phyloP scores from a whole-genome alignment of 2,797 vertebrate genomes.

The Petrocephalus sullivani region DNA sequence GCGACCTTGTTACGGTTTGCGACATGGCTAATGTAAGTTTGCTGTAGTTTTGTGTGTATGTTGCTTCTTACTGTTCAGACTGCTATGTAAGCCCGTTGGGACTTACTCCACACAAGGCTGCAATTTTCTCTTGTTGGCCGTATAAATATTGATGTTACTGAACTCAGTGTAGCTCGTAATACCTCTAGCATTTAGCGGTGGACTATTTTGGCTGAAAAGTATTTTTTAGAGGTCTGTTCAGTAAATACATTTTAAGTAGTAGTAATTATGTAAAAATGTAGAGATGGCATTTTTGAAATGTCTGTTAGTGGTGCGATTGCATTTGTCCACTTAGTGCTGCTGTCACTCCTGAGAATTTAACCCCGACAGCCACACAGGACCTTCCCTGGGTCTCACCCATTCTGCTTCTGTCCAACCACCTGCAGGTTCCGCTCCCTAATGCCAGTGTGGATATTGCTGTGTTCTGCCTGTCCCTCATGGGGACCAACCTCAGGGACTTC shows the following conservation, averaged over 20 bases:
- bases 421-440: conserved; percentile 75
- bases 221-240: background rate
- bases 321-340: background rate
- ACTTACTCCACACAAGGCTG: background rate
- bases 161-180: background rate
- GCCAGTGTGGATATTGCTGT: conserved; percentile 77
- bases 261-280: background rate
- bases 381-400: background rate
- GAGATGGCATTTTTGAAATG: background rate
- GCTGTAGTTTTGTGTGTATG: background rate
- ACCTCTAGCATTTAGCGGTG: background rate
- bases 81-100: background rate
- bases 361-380: background rate
- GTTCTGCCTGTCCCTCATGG: conserved; percentile 94
- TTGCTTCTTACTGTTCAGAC: background rate
- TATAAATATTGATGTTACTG: background rate
- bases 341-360: background rate
- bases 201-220: background rate
- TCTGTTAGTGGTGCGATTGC: background rate
- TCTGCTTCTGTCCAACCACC: background rate
- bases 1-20: conserved; percentile 76
- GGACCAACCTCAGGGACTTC: conserved; percentile 86
- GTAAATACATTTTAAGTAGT: background rate
- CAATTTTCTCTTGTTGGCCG: background rate
- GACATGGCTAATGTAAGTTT: conserved; percentile 83